Conservation (phyloP, 2,888 invertebrate genomes). For the Sipha maydis region DNA sequence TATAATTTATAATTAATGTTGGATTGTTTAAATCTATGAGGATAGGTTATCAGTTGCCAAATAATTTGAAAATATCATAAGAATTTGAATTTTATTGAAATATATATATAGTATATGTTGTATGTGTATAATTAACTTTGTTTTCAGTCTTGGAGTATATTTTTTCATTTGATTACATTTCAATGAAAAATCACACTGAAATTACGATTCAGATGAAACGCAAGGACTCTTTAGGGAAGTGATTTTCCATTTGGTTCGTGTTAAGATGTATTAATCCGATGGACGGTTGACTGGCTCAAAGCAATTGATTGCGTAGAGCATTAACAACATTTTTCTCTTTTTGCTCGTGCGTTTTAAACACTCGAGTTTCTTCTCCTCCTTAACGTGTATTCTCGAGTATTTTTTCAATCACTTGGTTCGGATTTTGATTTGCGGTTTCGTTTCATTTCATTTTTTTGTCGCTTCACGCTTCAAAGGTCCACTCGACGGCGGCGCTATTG, state of each 20-base stretch:
- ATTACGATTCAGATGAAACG: background rate
- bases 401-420: conserved; percentile 38
- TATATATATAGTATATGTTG: too few species aligned
- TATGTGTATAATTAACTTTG: background rate
- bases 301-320: conserved; percentile 20
- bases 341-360: background rate
- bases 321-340: conserved; percentile 30
- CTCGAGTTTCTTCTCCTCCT: background rate
- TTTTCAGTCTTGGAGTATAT: background rate
- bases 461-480: conserved; percentile 47
- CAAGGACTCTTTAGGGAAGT: background rate
- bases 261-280: conserved; percentile 28
- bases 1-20: too few species aligned
- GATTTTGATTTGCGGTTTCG: conserved; percentile 55
- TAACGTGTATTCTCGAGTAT: conserved; percentile 38
- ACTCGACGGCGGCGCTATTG: conserved; percentile 9
- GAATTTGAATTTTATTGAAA: too few species aligned
- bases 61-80: background rate
- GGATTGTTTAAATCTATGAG: too few species aligned
- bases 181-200: background rate
- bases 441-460: conserved; percentile 33
- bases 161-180: background rate
- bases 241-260: conserved; percentile 23
- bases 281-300: conserved; percentile 35
- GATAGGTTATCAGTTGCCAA: background rate